Evolutionary conservation across 1,140 invertebrate species (phyloP), one percentile per base, ranked within the genome.

Genomic region (Pomacea maculata): DNA sequence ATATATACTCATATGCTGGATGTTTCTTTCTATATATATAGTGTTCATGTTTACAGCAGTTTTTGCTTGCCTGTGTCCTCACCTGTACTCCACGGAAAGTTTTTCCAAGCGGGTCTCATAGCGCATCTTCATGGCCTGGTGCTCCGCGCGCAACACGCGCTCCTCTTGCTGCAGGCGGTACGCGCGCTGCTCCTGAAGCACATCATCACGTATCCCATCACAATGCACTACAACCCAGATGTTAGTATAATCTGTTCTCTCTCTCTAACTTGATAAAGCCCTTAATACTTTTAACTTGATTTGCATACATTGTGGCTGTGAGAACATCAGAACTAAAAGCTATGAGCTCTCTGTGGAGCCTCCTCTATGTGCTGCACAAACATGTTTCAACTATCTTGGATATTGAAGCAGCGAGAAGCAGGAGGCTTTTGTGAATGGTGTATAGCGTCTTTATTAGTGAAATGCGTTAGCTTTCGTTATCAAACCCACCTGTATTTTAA

Each of bases 51-150:
- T 15, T 61, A 61, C 12, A 3, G n/a, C 52, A 45, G 34, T 45
- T 4, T 45, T 45, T 45, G 0, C 34, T 45, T 45, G 34, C 6
- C 34, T 45, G 34, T 45, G 34, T 52, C 75, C 72, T 78, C 55
- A 83, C 82, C 82, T 95, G 19, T 98, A 93, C 91, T 98, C 97
- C 79, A 96, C 95, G 81, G 95, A 94, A 85, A 98, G 94, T 21
- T 96, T 94, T 71, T 95, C 94, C 85, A 98, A 94, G 88, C 97
- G 95, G 78, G 95, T 95, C 88, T 98, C 97, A 87, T 97, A 98
- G 21, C 96, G 94, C 87, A 96, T 93, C 89, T 97, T 97, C 81
- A 95, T 95, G 71, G 97, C 95, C 6, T 95, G 94, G 25, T 98
- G 89, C 88, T 98, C 97, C 1, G 94, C 94, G 88, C 96, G 96